phyloP scores from a whole-genome alignment of 1,140 invertebrate species.

The Hylyphantes graminicola region DNA sequence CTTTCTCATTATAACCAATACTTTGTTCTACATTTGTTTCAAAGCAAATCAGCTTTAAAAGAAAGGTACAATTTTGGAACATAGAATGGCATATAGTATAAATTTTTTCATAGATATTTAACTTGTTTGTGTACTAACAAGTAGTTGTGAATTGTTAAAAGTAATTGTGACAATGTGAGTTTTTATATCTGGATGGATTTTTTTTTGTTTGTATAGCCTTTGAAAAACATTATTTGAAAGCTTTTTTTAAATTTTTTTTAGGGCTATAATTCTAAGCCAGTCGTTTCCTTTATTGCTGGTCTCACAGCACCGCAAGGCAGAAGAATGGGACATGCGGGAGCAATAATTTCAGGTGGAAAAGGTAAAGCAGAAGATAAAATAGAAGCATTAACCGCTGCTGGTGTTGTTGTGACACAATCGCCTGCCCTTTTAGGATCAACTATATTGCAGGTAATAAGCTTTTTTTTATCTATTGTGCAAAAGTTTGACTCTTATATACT shows the following conservation, averaged over 20 bases:
- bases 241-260: conserved; percentile 67
- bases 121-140: no score
- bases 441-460: conserved; percentile 29
- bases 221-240: neutral
- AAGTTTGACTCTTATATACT: neutral
- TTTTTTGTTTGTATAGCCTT: no score
- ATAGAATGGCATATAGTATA: no score
- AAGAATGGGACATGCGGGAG: conserved; percentile 99
- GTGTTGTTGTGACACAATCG: conserved; percentile 93
- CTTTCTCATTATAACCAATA: no score
- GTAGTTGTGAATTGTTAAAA: no score
- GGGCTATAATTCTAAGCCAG: conserved; percentile 93
- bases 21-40: no score
- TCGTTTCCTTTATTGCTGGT: conserved; percentile 99
- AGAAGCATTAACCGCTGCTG: conserved; percentile 90
- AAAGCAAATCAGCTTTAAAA: no score
- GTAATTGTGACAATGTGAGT: no score
- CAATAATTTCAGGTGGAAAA: conserved; percentile 98
- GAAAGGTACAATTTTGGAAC: no score
- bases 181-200: no score
- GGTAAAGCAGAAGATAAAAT: conserved; percentile 99
- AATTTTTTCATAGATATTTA: no score
- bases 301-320: conserved; percentile 96
- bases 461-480: neutral
- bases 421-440: conserved; percentile 91